Evolutionary conservation across 2,888 invertebrate species (phyloP), one percentile per base, ranked within the genome.

Genomic region (Zootermopsis nevadensis): DNA sequence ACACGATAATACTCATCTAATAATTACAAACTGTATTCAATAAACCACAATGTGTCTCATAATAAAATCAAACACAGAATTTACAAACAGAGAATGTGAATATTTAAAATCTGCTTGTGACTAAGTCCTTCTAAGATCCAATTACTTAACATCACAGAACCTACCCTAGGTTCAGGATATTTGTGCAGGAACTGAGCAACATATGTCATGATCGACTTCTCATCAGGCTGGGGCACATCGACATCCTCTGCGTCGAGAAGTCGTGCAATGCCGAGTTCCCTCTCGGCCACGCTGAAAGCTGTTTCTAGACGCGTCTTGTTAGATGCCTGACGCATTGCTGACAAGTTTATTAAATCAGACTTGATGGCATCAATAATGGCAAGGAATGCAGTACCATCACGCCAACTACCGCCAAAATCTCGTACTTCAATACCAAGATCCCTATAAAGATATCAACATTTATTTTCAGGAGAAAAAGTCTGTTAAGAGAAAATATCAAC

Each of bases 161-260:
- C 55, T 60, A 85, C 86, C 83, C 85, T 95, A 80, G 96, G 96
- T 91, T 97, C 96, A 77, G 96, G 96, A 90, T 96, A 97, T 91
- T 98, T 97, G 89, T 98, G 98, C 88, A 99, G 92, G 91, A 99
- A 99, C 91, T 99, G 98, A 67, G 99, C 98, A 85, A 99, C 98
- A 89, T 99, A 99, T 48, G 99, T 99, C 98, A 99, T 99, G 87
- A 99, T 97, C 85, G 98, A 98, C 90, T 97, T 96, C 89, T 99
- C 99, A 89, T 99, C 99, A 7, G 99, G 99, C 89, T 97, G 96
- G 42, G 96, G 95, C 38, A 98, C 98, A 89, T 98, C 98, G 80
- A 98, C 98, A 90, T 98, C 98, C 91, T 98, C 98, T 6, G 98
- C 96, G 89, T 99, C 99, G 82, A 99, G 91, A 22, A 99, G 91